Evolutionary conservation across 2,797 vertebrate species (phyloP).

Genomic region (Scyliorhinus canicula): DNA sequence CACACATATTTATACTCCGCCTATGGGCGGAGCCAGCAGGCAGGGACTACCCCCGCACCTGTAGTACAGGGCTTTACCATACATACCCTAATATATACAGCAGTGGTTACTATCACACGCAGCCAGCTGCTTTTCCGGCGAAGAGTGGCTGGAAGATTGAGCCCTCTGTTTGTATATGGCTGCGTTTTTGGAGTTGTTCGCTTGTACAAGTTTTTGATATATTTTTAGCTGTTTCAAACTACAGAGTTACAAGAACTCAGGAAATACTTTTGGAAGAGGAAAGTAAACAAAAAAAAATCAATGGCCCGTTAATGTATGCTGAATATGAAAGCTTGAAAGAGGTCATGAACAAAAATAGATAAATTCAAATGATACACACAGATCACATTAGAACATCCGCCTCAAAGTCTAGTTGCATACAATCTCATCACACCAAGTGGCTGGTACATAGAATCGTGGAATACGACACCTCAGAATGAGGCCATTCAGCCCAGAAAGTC

Average conservation of each 20-base stretch:
- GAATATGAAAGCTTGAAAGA: neutral
- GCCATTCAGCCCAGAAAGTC: neutral
- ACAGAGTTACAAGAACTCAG: neutral
- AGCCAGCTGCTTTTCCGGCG: too few relatives aligned
- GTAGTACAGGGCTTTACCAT: too few relatives aligned
- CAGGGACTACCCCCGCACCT: too few relatives aligned
- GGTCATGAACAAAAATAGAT: neutral
- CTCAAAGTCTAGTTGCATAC: neutral
- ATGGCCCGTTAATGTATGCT: neutral
- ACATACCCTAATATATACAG: too few relatives aligned
- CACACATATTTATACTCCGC: too few relatives aligned
- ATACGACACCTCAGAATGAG: neutral
- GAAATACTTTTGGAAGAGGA: neutral
- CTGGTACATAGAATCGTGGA: neutral
- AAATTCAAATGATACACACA: neutral
- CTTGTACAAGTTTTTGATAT: neutral
- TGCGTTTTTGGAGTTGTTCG: neutral
- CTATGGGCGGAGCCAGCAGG: too few relatives aligned
- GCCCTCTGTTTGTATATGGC: neutral
- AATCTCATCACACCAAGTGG: neutral
- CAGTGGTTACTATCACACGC: too few relatives aligned
- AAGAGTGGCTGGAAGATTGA: too few relatives aligned
- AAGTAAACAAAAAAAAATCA: neutral
- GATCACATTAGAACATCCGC: neutral
- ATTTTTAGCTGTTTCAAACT: neutral